Base-by-base conservation (phyloP, 1,140 invertebrate species). In the Drosophila serrata region DNA sequence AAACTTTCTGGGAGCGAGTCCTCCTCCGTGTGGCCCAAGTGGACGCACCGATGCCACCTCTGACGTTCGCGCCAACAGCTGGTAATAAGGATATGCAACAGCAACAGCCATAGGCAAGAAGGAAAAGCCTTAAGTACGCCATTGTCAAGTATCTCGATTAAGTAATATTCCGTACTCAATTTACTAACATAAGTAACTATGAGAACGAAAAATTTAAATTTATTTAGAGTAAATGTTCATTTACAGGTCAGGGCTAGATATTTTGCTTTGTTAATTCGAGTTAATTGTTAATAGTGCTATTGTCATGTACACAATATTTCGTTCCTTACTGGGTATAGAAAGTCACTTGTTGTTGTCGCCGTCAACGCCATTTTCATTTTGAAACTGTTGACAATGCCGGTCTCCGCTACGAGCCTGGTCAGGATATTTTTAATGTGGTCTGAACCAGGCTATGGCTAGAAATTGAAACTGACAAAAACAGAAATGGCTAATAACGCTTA, bases 301-400 rank as follows among this genome's bases (percentile, higher is more conserved):
- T 3, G n/a, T 17, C 4, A 1, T 17, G n/a, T 17, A 5, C 4
- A 19, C 40, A 17, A 13, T 15, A 22, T 9, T 53, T 35, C 12
- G 4, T 13, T 8, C 2, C 1, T 0, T 35, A 33, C 49, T 35
- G 31, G 4, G 19, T 22, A 35, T 60, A 80, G 40, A 51, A 53
- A 65, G 59, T 31, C 40, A 55, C 42, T 48, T 40, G 33, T 35
- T 48, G 33, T 33, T n/a, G 33, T 43, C 48, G 70, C 69, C 79
- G 84, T 86, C 82, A 87, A 82, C 75, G 79, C 70, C 84, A 82
- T 87, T 88, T 88, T 87, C 72, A 80, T 84, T 87, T 87, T 73
- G 72, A 37, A 77, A 82, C 62, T 74, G 84, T 88, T 79, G 67
- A 88, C 79, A 87, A 74, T 62, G 62, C 65, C 63, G 61, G 59